Percentiles rank a stretch among this genome's conserved stretches.
phyloP scores from a whole-genome alignment of 2,797 vertebrate species.

The Synanceia verrucosa region DNA sequence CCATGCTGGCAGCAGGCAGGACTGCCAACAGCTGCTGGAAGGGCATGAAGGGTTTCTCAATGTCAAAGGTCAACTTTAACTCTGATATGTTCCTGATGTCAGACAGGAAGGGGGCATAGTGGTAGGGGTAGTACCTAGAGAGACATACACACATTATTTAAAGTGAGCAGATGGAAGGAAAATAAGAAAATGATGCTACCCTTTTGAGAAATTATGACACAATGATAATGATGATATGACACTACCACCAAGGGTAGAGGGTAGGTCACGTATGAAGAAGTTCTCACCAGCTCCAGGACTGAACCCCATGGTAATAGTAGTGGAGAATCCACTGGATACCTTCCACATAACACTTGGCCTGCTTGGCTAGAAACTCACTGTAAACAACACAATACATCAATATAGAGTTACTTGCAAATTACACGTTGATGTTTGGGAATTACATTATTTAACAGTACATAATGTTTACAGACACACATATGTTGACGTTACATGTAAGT shows the following conservation, averaged over 20 bases:
- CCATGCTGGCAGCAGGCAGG: conserved; percentile 95
- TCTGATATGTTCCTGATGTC: conserved; percentile 90
- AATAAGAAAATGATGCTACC: too few species aligned
- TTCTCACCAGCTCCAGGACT: conserved; percentile 99
- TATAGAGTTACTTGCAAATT: not conserved
- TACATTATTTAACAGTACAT: not conserved
- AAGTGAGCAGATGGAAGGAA: not conserved
- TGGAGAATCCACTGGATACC: conserved; percentile 99
- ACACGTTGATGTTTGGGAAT: not conserved
- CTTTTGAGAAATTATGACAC: not conserved
- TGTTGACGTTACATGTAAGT: not conserved
- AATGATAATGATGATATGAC: too few species aligned
- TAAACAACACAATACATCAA: conserved; percentile 45
- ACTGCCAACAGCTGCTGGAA: conserved; percentile 97
- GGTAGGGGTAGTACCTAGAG: conserved; percentile 93
- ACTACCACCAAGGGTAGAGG: not conserved
- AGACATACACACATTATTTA: not conserved
- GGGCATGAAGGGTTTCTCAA: conserved; percentile 95
- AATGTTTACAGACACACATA: not conserved
- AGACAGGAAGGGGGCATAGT: conserved; percentile 97
- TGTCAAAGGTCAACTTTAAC: conserved; percentile 90
- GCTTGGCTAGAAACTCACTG: conserved; percentile 94
- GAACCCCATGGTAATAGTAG: conserved; percentile 98
- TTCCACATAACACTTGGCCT: conserved; percentile 94
- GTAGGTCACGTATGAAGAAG: not conserved